Evolutionary conservation across 64 coral and sea anemone genomes (phyloP).

Genomic region (Catalaphyllia jardinei): DNA sequence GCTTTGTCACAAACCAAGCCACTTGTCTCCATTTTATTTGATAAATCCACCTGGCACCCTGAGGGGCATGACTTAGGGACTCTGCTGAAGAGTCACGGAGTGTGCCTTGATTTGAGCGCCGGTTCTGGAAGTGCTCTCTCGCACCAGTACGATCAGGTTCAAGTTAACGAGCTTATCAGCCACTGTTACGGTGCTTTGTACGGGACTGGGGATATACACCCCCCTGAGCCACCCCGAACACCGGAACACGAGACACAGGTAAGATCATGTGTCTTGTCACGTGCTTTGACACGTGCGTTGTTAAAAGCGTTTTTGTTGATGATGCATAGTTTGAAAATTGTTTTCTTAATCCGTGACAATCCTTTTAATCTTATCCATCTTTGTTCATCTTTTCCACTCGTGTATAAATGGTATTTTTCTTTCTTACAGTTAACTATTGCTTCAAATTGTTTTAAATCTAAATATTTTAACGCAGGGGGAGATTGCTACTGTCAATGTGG

Average conservation of each 20-base stretch:
- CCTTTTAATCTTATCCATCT: no score
- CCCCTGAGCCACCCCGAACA: slow-evolving; percentile 80
- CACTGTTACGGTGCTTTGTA: slow-evolving; percentile 77
- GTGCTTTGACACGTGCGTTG: not conserved
- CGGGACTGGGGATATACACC: slow-evolving; percentile 91
- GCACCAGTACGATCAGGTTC: slow-evolving; percentile 83
- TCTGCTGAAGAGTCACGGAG: slow-evolving; percentile 30
- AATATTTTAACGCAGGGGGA: no score
- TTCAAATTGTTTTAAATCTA: no score
- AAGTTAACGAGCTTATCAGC: slow-evolving; percentile 60
- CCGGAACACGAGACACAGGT: slow-evolving; percentile 73
- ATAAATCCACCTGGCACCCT: slow-evolving; percentile 48
- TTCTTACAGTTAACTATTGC: no score
- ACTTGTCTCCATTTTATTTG: slow-evolving; percentile 57
- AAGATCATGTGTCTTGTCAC: not conserved
- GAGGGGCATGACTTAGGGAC: slow-evolving; percentile 44
- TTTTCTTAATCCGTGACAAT: no score
- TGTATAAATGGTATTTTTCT: no score
- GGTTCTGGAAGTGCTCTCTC: slow-evolving; percentile 86
- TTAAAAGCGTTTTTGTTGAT: no score
- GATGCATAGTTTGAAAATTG: no score
- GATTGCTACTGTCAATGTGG: no score
- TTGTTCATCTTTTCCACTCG: no score
- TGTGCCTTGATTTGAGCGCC: slow-evolving; percentile 72
- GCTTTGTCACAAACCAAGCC: slow-evolving; percentile 58